Conservation (phyloP, 2,113 vertebrate species). For the Corythornis cristatus region DNA sequence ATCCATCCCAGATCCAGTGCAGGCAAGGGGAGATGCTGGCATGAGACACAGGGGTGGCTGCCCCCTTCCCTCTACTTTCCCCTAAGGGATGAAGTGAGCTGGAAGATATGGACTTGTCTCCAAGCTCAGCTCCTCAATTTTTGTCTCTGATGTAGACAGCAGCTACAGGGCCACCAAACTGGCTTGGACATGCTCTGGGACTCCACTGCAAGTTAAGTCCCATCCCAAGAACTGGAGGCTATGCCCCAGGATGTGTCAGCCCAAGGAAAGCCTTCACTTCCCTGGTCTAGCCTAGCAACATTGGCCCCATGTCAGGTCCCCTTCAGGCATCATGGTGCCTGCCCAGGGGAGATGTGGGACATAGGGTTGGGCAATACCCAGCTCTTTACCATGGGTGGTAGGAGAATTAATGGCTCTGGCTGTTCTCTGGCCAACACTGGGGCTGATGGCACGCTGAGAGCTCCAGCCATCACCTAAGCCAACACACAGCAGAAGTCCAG, state of each 20-base stretch:
- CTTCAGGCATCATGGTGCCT: rapidly evolving
- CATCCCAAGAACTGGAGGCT: background rate
- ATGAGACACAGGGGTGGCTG: rapidly evolving
- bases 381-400: rapidly evolving
- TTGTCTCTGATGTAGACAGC: background rate
- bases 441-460: background rate
- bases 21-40: rapidly evolving
- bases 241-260: rapidly evolving
- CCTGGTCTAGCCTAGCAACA: rapidly evolving
- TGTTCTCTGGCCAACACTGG: rapidly evolving
- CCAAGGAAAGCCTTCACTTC: rapidly evolving
- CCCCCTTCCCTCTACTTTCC: background rate
- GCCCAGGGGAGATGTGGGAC: rapidly evolving
- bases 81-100: rapidly evolving
- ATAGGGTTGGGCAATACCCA: rapidly evolving
- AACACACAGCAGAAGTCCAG: rapidly evolving
- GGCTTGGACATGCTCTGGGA: rapidly evolving
- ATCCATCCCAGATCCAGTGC: rapidly evolving
- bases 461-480: background rate
- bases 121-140: background rate
- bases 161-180: too few species aligned
- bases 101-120: rapidly evolving
- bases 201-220: rapidly evolving
- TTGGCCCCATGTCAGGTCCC: too few species aligned
- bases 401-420: background rate